phyloP scores from a whole-genome alignment of 2,113 vertebrate genomes.

The Leucopsar rothschildi region DNA sequence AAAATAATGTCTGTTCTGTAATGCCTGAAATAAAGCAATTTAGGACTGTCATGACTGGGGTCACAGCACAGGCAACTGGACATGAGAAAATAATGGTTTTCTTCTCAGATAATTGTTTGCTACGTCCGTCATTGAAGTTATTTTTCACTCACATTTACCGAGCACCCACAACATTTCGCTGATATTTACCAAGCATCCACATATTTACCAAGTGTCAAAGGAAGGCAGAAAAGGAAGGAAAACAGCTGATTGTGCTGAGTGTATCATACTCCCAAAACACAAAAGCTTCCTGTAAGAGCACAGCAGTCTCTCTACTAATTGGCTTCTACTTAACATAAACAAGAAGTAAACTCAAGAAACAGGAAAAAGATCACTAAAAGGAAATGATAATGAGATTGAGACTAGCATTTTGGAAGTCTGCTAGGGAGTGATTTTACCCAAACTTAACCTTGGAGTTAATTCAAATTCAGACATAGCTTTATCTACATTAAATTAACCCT shows the following conservation, averaged over 20 bases:
- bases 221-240: conserved; percentile 17
- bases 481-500: not conserved
- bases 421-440: not conserved
- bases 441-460: not conserved
- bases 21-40: conserved; percentile 5
- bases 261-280: not conserved
- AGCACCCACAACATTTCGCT: not conserved
- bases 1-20: not conserved
- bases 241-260: not conserved
- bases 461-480: not conserved
- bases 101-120: not conserved
- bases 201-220: not conserved
- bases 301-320: not conserved
- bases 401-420: not conserved
- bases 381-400: not conserved
- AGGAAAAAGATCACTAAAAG: not conserved
- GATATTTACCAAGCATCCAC: not conserved
- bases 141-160: not conserved
- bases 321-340: not conserved
- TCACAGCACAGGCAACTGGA: not conserved
- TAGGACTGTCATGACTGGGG: not conserved
- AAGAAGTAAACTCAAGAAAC: not conserved
- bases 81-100: not conserved
- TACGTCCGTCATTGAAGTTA: not conserved
- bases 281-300: not conserved